Evolutionary conservation across 1,140 invertebrate genomes (phyloP), one percentile per base, ranked within the genome.

Genomic region (Cydia amplana): DNA sequence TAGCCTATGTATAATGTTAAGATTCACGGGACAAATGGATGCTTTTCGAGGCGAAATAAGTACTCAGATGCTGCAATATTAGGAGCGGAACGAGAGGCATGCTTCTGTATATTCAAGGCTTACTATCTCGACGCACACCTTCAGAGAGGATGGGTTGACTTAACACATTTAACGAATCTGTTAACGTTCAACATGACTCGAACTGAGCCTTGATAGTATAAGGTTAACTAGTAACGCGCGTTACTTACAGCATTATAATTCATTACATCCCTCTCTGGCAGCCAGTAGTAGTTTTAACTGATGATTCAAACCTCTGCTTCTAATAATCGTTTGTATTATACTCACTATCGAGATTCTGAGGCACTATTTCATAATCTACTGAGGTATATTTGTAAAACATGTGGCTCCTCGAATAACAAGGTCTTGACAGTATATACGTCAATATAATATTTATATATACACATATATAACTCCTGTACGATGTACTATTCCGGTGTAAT

Each of bases 351-450:
- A 60, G 55, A 23, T 70, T 70, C 28, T 70, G 65, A 70, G 65
- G 65, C 65, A 70, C 65, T 43, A 70, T 70, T 20, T 70, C 65
- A 36, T 70, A 70, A 70, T 70, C 65, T 70, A 70, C 65, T 70
- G 65, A 70, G 65, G 65, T 70, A 70, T 36, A 70, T 70, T 40
- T 70, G 28, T 18, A 70, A 70, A n/a, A 70, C 65, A 36, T 40
- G 65, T 36, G 28, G 16, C 28, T 70, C 32, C 65, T 43, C 32
- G 65, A 70, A 70, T 36, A 70, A 36, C 65, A 70, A 70, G 65
- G 65, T 18, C 28, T 40, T 70, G n/a, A 36, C 65, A 70, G 43
- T 70, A 70, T 18, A 70, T 70, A 43, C 4, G 55, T 23, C 55
- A 60, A 60, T 60, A 23, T 60, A 60, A 60, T 20, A 60, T 60